Conservation (phyloP, 2,113 vertebrate genomes). For the Oreochromis spilurus region DNA sequence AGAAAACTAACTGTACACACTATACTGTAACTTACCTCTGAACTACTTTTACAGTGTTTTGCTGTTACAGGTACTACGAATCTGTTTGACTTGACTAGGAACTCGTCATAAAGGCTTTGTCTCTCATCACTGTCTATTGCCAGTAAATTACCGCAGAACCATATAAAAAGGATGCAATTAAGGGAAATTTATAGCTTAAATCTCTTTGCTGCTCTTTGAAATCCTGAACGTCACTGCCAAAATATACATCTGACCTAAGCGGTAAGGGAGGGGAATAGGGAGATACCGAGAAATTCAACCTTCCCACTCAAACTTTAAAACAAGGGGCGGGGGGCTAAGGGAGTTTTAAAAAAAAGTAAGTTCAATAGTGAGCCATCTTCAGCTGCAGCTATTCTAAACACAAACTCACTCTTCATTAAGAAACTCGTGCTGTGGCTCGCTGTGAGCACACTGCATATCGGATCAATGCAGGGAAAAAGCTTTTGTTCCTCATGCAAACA, state of each 20-base stretch:
- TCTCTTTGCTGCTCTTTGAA: constrained; percentile 16
- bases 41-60: not conserved
- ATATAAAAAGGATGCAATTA: constrained; percentile 46
- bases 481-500: not conserved
- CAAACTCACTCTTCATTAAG: not conserved
- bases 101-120: not conserved
- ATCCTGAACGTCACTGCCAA: constrained; percentile 5
- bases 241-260: constrained; percentile 46
- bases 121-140: constrained; percentile 14
- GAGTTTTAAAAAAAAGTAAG: not conserved
- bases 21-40: not conserved
- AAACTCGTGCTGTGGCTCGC: not conserved
- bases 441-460: not conserved
- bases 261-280: not conserved
- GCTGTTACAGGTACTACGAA: not conserved
- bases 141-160: constrained; percentile 17
- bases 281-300: not conserved
- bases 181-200: constrained; percentile 51
- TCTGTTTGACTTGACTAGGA: not conserved
- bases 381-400: not conserved
- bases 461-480: constrained; percentile 11
- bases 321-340: not conserved
- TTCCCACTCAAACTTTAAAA: not conserved
- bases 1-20: not conserved
- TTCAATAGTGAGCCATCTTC: not conserved